Percentiles rank a stretch among this genome's conserved stretches.
Conservation (phyloP, 2,113 vertebrate genomes). For the Corynorhinus townsendii region DNA sequence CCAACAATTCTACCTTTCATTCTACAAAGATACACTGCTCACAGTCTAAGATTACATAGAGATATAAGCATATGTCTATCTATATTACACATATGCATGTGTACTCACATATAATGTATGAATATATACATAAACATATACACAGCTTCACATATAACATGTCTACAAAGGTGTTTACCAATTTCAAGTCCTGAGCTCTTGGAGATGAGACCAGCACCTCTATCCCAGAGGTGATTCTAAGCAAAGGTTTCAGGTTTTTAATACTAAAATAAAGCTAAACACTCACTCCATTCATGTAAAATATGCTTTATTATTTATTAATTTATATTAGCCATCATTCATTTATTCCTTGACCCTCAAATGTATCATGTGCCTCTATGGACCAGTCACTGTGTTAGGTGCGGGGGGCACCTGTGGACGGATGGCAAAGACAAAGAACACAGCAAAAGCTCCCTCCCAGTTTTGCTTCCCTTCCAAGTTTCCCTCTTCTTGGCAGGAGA, state of each 20-base stretch:
- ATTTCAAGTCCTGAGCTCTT: not conserved
- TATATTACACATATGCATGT: not conserved
- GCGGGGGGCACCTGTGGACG: accelerated
- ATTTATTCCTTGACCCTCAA: not conserved
- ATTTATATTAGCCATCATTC: not conserved
- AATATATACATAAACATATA: not conserved
- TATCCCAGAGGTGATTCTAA: not conserved
- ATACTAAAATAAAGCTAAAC: not conserved
- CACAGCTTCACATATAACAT: not conserved
- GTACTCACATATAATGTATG: accelerated
- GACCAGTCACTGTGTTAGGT: not conserved
- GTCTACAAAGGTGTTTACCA: not conserved
- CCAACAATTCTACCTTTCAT: not conserved
- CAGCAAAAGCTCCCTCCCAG: not conserved
- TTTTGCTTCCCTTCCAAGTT: not conserved
- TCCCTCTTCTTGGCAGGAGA: not conserved
- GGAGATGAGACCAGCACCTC: not conserved
- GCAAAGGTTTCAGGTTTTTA: not conserved
- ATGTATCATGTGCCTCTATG: accelerated
- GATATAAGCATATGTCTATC: not conserved
- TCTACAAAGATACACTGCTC: not conserved
- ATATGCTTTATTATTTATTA: not conserved
- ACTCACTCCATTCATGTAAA: not conserved
- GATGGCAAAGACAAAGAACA: not conserved
- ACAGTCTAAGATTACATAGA: not conserved